phyloP scores from a whole-genome alignment of 2,888 invertebrate genomes.

The Invenusta paracnida region DNA sequence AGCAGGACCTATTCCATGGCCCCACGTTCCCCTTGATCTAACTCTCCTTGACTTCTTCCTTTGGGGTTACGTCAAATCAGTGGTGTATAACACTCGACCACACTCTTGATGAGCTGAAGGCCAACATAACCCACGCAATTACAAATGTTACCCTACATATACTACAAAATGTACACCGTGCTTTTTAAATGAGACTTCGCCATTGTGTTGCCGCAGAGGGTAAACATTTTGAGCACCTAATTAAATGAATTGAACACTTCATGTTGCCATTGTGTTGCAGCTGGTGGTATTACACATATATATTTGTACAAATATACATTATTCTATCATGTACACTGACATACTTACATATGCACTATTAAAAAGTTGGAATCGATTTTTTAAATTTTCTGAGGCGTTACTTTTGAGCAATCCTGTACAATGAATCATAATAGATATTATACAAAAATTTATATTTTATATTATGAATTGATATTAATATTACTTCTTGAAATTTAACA shows the following conservation, averaged over 20 bases:
- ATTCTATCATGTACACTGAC: background rate
- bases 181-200: conserved; percentile 10
- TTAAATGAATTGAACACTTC: background rate
- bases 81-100: background rate
- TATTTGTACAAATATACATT: background rate
- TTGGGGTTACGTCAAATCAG: conserved; percentile 50
- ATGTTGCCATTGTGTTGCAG: background rate
- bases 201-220: conserved; percentile 4
- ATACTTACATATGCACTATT: background rate
- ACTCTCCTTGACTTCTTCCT: background rate
- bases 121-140: background rate
- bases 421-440: too few species aligned
- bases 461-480: too few species aligned
- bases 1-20: conserved; percentile 23
- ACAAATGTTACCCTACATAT: background rate
- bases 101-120: background rate
- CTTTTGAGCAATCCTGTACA: background rate
- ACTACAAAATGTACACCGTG: background rate
- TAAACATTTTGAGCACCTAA: background rate
- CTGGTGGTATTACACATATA: too few species aligned
- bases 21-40: background rate
- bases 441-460: too few species aligned
- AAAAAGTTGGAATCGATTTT: background rate
- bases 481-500: too few species aligned
- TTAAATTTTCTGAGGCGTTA: background rate